phyloP scores from a whole-genome alignment of 2,888 invertebrate genomes.

The Polydrusus cervinus region DNA sequence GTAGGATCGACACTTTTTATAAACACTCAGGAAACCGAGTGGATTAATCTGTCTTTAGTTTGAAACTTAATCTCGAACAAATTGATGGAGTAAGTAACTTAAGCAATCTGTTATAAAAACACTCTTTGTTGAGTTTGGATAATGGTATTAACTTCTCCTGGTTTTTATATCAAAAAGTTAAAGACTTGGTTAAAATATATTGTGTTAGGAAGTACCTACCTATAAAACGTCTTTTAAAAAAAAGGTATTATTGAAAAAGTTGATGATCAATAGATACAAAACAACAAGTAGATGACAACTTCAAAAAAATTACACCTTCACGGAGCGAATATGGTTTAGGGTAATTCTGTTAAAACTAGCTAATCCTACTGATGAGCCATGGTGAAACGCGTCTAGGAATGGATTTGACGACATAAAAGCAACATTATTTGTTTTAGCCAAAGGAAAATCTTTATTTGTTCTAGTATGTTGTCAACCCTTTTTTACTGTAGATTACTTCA shows the following conservation, averaged over 20 bases:
- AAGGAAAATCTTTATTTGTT: too few relatives aligned
- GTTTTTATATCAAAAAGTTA: conserved; percentile 7
- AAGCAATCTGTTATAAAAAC: conserved; percentile 22
- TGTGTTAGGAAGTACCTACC: background rate
- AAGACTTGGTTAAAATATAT: background rate
- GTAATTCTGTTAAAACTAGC: too few relatives aligned
- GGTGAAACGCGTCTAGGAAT: too few relatives aligned
- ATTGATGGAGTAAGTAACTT: conserved; percentile 23
- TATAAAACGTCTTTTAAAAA: background rate
- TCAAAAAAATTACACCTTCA: too few relatives aligned
- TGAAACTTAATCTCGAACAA: conserved; percentile 8
- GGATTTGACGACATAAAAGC: too few relatives aligned
- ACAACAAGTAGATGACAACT: too few relatives aligned
- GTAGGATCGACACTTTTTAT: conserved; percentile 1
- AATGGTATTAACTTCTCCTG: conserved; percentile 2
- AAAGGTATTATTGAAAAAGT: conserved; percentile 5
- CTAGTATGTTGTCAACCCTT: too few relatives aligned
- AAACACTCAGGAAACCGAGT: background rate
- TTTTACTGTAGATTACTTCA: too few relatives aligned
- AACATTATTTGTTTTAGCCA: too few relatives aligned
- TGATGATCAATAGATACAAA: too few relatives aligned
- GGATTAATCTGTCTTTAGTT: conserved; percentile 6
- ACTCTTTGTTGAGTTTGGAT: conserved; percentile 15
- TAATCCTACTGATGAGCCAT: too few relatives aligned
- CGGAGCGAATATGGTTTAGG: too few relatives aligned